Evolutionary conservation across 2,888 invertebrate species (phyloP).

Genomic region (Lasioglossum oenotherae): DNA sequence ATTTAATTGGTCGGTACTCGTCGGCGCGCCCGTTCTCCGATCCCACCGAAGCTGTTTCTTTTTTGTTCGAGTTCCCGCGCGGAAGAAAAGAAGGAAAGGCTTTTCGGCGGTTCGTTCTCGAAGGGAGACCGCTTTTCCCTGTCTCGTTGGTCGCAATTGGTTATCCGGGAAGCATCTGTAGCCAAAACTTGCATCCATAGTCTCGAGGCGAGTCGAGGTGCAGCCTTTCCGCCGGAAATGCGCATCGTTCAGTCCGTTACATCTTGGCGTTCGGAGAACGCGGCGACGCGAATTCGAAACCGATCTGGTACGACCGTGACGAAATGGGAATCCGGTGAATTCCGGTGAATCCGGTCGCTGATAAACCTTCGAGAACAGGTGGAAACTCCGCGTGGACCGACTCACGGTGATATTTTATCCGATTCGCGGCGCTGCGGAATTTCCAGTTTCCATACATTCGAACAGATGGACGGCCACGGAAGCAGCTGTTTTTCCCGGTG

Average conservation of each 20-base stretch:
- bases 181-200: conserved; percentile 6
- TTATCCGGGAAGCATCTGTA: conserved; percentile 8
- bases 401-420: not conserved
- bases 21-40: not conserved
- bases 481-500: conserved; percentile 17
- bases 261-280: conserved; percentile 20
- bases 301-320: conserved; percentile 1
- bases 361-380: not conserved
- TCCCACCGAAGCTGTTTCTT: not conserved
- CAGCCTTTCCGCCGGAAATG: conserved; percentile 32
- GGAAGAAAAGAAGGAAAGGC: not conserved
- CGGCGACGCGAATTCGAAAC: conserved; percentile 17
- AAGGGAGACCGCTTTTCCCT: not conserved
- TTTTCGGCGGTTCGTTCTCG: not conserved
- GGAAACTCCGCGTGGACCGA: not conserved
- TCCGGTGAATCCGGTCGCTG: not conserved
- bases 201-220: conserved; percentile 38
- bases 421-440: not conserved
- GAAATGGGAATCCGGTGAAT: not conserved
- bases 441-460: not conserved
- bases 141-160: not conserved
- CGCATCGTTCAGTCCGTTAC: conserved; percentile 46
- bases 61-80: not conserved
- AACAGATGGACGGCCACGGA: not conserved
- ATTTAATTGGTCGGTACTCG: conserved; percentile 24